Evolutionary conservation across 92 coral and sea anemone genomes (phyloP).

Genomic region (Paramuricea clavata): DNA sequence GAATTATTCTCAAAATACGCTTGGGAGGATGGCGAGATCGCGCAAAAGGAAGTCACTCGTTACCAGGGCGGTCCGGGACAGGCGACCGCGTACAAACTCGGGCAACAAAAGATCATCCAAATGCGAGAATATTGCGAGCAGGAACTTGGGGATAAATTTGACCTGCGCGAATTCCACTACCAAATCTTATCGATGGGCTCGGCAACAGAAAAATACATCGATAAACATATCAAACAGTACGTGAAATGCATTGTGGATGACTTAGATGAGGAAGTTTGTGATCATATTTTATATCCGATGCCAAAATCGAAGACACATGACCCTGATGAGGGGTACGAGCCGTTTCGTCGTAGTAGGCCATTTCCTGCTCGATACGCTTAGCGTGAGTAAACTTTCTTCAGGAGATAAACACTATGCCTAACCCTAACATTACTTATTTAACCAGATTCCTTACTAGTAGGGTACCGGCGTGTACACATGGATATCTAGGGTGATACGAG

Average conservation of each 20-base stretch:
- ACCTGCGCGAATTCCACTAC: slow-evolving; percentile 83
- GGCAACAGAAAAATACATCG: slow-evolving; percentile 77
- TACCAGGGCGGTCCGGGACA: slow-evolving; percentile 93
- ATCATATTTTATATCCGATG: slow-evolving; percentile 34
- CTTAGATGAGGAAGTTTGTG: slow-evolving; percentile 50
- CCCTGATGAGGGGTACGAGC: not conserved
- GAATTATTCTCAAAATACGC: slow-evolving; percentile 61
- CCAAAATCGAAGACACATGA: not conserved
- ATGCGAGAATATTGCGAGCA: slow-evolving; percentile 63
- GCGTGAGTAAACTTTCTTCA: too few relatives aligned
- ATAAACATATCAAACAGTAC: slow-evolving; percentile 81
- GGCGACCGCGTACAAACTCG: slow-evolving; percentile 85
- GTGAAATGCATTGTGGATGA: slow-evolving; percentile 69
- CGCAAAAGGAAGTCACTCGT: slow-evolving; percentile 79
- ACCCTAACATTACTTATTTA: not conserved
- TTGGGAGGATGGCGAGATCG: slow-evolving; percentile 64
- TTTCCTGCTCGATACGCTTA: not conserved
- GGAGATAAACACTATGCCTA: not conserved
- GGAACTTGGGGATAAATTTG: slow-evolving; percentile 73
- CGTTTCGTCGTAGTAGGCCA: not conserved
- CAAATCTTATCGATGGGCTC: slow-evolving; percentile 88
- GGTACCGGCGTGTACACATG: not conserved
- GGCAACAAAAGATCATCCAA: slow-evolving; percentile 73
- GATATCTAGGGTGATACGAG: not conserved
- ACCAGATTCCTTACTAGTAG: not conserved